A percentile compares a stretch with the other conserved stretches of the same genome.
These are phyloP conservation scores for Drosophila repleta DNA, from an alignment of 1,140 invertebrate genomes.

Conservation along the genomic window DNA sequence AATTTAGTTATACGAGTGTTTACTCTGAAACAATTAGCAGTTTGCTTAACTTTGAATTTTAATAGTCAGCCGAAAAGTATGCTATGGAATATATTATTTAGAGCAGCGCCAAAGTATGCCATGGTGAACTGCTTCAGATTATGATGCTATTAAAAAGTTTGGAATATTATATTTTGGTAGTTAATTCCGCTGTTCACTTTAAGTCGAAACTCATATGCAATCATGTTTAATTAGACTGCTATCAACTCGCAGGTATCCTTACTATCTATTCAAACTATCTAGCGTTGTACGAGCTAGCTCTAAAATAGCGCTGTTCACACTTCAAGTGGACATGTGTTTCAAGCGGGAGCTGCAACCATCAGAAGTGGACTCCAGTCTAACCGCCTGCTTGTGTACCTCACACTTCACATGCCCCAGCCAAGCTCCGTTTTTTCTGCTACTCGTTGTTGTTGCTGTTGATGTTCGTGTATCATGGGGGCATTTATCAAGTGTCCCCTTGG, in stretches of 20 bases:
- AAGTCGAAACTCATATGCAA: too few relatives aligned
- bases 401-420: neutral
- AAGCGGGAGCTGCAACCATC: neutral
- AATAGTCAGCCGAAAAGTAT: neutral
- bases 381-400: neutral
- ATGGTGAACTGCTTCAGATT: too few relatives aligned
- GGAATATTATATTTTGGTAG: too few relatives aligned
- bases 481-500: slow-evolving; percentile 47
- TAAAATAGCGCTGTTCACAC: slow-evolving; percentile 2
- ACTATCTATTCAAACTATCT: neutral
- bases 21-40: too few relatives aligned
- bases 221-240: neutral
- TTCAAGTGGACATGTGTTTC: slow-evolving; percentile 17
- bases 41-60: too few relatives aligned
- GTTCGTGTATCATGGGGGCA: slow-evolving; percentile 20
- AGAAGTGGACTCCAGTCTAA: slow-evolving; percentile 6
- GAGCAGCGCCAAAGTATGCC: too few relatives aligned
- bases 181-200: too few relatives aligned
- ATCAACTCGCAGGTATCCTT: neutral
- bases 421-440: neutral
- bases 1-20: too few relatives aligned
- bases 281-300: neutral
- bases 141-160: too few relatives aligned
- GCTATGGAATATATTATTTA: neutral
- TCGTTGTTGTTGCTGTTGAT: slow-evolving; percentile 9